A percentile compares a stretch with the other conserved stretches of the same genome.
Evolutionary conservation across 2,888 invertebrate species (phyloP).

Genomic region (Amphimallon solstitiale): DNA sequence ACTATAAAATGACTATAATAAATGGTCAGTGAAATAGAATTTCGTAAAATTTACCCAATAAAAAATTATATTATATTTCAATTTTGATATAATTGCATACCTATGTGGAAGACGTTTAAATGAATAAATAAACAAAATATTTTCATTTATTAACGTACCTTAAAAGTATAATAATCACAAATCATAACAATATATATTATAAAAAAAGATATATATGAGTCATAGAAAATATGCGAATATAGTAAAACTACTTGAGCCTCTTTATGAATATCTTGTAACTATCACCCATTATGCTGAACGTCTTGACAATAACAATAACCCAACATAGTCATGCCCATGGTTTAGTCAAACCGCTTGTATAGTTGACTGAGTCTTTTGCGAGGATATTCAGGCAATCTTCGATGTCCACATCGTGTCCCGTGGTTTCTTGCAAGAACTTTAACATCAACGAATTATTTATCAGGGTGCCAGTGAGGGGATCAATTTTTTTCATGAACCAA

Average conservation of each 20-base stretch:
- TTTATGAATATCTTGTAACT: constrained; percentile 13
- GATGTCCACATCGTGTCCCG: constrained; percentile 49
- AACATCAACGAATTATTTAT: constrained; percentile 63
- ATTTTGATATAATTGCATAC: too few species aligned
- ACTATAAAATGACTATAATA: too few species aligned
- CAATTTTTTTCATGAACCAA: constrained; percentile 64
- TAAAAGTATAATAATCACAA: not conserved
- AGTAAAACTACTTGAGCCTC: constrained; percentile 13
- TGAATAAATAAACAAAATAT: not conserved
- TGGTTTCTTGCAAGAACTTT: constrained; percentile 58
- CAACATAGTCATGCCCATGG: constrained; percentile 55
- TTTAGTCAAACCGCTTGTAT: constrained; percentile 58
- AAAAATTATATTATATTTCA: too few species aligned
- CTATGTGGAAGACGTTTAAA: not conserved
- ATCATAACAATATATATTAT: constrained; percentile 4
- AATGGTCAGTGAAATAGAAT: too few species aligned
- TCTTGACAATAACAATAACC: constrained; percentile 26
- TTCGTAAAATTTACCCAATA: too few species aligned
- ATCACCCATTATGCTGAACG: not conserved
- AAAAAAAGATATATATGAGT: not conserved
- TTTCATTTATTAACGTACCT: not conserved
- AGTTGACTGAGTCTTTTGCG: constrained; percentile 52
- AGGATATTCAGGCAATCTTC: constrained; percentile 52
- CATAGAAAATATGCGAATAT: not conserved
- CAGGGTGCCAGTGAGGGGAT: constrained; percentile 57